Base-by-base conservation (phyloP, 2,797 vertebrate genomes). In the Lithobates pipiens region DNA sequence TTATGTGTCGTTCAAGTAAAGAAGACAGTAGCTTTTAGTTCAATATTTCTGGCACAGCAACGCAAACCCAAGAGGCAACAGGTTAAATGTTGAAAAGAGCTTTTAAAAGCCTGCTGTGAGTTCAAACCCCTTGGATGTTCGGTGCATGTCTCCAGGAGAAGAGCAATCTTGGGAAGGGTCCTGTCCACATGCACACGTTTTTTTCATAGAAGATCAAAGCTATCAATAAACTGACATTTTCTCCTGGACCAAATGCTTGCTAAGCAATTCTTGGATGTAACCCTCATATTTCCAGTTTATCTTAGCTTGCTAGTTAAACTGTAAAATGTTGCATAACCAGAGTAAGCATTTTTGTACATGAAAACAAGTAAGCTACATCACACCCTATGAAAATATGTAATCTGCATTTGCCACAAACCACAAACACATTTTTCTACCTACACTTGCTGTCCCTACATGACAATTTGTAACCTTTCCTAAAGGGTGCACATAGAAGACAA, bases 31-130 rank as follows among this genome's bases (percentile, higher is more conserved):
- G 50, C 13, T 54, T 46, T 54, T 54, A 54, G 15, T 54, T 54
- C 50, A 18, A 54, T 5, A 18, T 18, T 54, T 54, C 16, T 25
- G 71, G 23, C 80, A 73, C 50, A 73, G 69, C 80, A 73, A 36
- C 61, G 25, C 69, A 82, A 3, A 63, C 34, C 72, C 69, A 73
- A 73, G 18, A 29, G 80, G 39, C 80, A 61, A 82, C 50, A 39
- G 70, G 61, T 73, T 46, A 73, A 61, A 73, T 71, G 32, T 57
- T 21, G 44, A 81, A 72, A 61, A 54, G 6, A 72, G 32, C 32
- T 18, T 25, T 73, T 81, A 50, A 73, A 71, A 29, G 16, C 5
- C 69, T 39, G 18, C 46, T 72, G 70, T 63, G 69, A 63, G 63
- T 73, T 82, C 21, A n/a, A 73, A 18, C 32, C 16, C 39, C 80